Conservation (phyloP, 1,140 invertebrate genomes). For the Drosophila sturtevanti region DNA sequence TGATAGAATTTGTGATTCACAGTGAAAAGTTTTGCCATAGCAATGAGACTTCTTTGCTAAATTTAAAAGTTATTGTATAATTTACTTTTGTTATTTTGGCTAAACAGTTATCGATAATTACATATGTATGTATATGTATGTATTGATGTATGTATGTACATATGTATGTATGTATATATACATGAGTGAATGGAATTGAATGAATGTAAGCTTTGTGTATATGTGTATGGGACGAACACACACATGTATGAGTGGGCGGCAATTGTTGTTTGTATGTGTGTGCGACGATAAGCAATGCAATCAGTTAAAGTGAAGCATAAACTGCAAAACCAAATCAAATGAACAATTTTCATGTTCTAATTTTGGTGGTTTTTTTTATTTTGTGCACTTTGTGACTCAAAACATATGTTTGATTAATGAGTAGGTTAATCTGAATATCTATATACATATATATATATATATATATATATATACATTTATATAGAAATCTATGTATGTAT, state of each 20-base stretch:
- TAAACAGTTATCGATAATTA: constrained; percentile 28
- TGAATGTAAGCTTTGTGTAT: constrained; percentile 11
- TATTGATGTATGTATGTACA: neutral
- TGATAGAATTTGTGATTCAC: neutral
- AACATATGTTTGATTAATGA: constrained; percentile 48
- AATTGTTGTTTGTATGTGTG: constrained; percentile 27
- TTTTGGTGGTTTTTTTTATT: neutral
- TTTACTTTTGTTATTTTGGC: constrained; percentile 23
- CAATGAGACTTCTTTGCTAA: constrained; percentile 46
- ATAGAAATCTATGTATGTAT: constrained; percentile 61
- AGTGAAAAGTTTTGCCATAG: constrained; percentile 14
- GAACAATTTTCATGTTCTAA: constrained; percentile 35
- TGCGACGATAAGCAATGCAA: constrained; percentile 65
- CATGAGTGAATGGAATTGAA: constrained; percentile 5
- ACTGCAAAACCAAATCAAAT: constrained; percentile 60
- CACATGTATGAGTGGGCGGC: too few species aligned
- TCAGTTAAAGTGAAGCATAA: constrained; percentile 64
- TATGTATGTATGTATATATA: neutral
- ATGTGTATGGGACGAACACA: neutral
- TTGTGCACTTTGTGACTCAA: constrained; percentile 54
- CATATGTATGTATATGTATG: constrained; percentile 17
- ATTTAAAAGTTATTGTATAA: constrained; percentile 62
- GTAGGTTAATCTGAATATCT: constrained; percentile 7
- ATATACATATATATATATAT: constrained; percentile 12
- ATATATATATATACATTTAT: constrained; percentile 23